Evolutionary conservation across 2,797 vertebrate species (phyloP).

Genomic region (Sebastes cheni): DNA sequence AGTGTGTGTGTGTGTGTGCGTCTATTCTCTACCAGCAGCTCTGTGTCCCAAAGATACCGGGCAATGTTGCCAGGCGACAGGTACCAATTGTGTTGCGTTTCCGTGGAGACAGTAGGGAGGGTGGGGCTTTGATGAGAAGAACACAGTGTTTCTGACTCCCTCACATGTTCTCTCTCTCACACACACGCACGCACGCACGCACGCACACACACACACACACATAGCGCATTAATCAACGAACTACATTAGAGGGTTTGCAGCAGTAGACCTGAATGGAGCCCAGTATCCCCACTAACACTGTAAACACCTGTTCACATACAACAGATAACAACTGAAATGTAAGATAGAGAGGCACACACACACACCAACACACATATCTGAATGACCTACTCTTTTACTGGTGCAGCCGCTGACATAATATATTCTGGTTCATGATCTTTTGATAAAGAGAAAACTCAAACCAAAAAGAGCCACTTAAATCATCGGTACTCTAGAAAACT

Average conservation of each 20-base stretch:
- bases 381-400: neutral
- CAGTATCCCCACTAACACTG: neutral
- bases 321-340: neutral
- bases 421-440: neutral
- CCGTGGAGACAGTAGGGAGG: slow-evolving; percentile 72
- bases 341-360: neutral
- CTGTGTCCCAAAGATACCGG: slow-evolving; percentile 75
- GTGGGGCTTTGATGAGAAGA: slow-evolving; percentile 77
- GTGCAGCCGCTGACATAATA: neutral
- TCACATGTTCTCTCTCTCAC: slow-evolving; percentile 30
- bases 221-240: neutral
- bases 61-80: slow-evolving; percentile 83
- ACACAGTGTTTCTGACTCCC: slow-evolving; percentile 72
- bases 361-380: neutral
- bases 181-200: neutral
- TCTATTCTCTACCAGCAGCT: slow-evolving; percentile 51
- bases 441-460: neutral
- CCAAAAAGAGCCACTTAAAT: neutral
- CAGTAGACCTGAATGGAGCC: neutral
- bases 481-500: neutral
- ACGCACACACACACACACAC: neutral
- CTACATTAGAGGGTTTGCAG: slow-evolving; percentile 9
- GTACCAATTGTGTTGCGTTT: slow-evolving; percentile 82
- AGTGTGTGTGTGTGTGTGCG: slow-evolving; percentile 7
- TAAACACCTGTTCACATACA: neutral